A percentile compares a stretch with the other conserved stretches of the same genome.
phyloP scores from a whole-genome alignment of 1,140 invertebrate species.

The Steinernema feltiae region DNA sequence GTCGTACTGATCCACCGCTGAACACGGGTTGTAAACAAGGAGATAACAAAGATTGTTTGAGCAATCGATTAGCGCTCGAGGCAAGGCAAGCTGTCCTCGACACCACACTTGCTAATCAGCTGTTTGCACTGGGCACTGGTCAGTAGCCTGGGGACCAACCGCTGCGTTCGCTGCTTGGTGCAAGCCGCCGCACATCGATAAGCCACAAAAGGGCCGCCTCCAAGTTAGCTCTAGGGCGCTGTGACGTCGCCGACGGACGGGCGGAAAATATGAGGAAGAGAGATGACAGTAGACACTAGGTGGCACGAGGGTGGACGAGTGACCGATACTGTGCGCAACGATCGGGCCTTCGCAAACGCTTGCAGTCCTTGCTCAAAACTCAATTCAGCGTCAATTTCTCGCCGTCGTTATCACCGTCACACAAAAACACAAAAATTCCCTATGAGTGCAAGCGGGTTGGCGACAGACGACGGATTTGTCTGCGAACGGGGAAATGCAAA shows the following conservation, averaged over 20 bases:
- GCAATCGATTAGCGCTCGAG: background rate
- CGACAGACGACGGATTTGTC: constrained; percentile 17
- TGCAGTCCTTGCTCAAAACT: too few species aligned
- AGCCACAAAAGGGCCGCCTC: constrained; percentile 2
- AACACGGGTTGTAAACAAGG: background rate
- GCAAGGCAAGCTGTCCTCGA: background rate
- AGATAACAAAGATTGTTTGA: background rate
- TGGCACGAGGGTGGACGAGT: constrained; percentile 1
- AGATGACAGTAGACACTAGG: constrained; percentile 1
- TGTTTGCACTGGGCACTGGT: background rate
- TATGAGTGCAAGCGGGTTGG: background rate
- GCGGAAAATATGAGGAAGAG: background rate
- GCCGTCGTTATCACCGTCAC: too few species aligned
- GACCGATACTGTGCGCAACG: background rate
- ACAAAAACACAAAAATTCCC: too few species aligned
- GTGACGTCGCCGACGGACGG: background rate
- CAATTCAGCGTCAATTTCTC: too few species aligned
- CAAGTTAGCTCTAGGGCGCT: background rate
- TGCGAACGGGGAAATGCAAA: constrained; percentile 36
- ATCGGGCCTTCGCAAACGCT: too few species aligned
- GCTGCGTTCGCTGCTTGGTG: background rate
- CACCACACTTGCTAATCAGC: background rate
- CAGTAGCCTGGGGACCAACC: background rate
- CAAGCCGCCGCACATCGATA: background rate
- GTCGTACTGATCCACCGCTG: background rate